These are phyloP conservation scores for Aphodius sticticus DNA, from an alignment of 2,888 invertebrate species.

Conservation along the genomic window DNA sequence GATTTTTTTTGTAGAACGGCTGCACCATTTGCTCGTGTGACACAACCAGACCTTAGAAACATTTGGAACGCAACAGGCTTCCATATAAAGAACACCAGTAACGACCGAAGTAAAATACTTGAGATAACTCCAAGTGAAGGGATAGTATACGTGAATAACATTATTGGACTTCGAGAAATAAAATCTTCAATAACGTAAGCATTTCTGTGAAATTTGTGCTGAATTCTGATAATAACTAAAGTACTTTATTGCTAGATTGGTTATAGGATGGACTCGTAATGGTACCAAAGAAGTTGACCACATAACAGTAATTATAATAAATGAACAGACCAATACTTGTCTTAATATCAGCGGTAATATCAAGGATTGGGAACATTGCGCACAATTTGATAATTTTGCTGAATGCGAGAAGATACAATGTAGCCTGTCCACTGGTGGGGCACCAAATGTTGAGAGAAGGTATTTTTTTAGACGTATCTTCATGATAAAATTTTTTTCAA, in stretches of 20 bases:
- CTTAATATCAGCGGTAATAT: conserved; percentile 46
- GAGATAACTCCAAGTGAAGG: conserved; percentile 64
- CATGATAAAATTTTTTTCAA: too few species aligned
- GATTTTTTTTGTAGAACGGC: conserved; percentile 54
- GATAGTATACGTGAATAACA: conserved; percentile 66
- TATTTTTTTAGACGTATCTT: conserved; percentile 24
- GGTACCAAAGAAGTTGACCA: conserved; percentile 48
- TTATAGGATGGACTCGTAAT: conserved; percentile 58
- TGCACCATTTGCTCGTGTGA: conserved; percentile 59
- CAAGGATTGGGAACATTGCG: conserved; percentile 58
- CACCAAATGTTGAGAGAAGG: conserved; percentile 47
- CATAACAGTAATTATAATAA: conserved; percentile 53
- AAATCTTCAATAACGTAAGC: conserved; percentile 58
- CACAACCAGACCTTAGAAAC: conserved; percentile 57
- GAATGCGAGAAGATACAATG: conserved; percentile 63
- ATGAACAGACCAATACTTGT: conserved; percentile 52
- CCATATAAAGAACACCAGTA: conserved; percentile 35
- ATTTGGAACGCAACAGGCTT: conserved; percentile 45
- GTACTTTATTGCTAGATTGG: conserved; percentile 51
- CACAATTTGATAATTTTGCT: conserved; percentile 61
- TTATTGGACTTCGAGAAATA: conserved; percentile 58
- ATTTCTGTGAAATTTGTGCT: conserved; percentile 18
- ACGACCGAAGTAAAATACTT: conserved; percentile 38
- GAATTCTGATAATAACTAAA: background rate
- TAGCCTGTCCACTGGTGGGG: conserved; percentile 64